These are phyloP conservation scores for Notarius lentiginosus DNA, from an alignment of 2,113 vertebrate genomes.

Conservation along the genomic window DNA sequence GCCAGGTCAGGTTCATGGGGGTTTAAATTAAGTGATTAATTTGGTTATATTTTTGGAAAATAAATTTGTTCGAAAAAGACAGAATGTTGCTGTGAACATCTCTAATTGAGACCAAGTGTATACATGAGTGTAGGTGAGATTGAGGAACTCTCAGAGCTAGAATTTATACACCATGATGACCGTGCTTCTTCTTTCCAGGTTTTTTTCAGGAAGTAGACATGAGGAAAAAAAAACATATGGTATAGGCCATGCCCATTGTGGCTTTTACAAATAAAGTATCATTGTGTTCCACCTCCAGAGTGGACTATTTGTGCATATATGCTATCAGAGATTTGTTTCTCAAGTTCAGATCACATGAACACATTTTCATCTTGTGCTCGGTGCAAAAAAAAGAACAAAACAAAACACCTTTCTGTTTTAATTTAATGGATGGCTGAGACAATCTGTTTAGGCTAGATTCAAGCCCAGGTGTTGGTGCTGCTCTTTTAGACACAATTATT, in stretches of 20 bases:
- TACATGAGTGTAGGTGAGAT: neutral
- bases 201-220: neutral
- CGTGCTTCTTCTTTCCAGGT: neutral
- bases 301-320: neutral
- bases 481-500: constrained; percentile 42
- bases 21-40: neutral
- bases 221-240: neutral
- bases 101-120: neutral
- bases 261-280: neutral
- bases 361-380: constrained; percentile 53
- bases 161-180: neutral
- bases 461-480: constrained; percentile 37
- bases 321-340: constrained; percentile 33
- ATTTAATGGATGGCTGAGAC: constrained; percentile 64
- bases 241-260: neutral
- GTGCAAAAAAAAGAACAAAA: constrained; percentile 18
- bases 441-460: constrained; percentile 31
- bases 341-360: constrained; percentile 52
- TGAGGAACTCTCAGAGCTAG: neutral
- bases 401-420: constrained; percentile 58
- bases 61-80: neutral
- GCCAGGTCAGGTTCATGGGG: neutral
- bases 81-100: neutral
- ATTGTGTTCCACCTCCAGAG: neutral
- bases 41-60: neutral